Base-by-base conservation (phyloP, 2,888 invertebrate genomes). In the Meiosimyza decipiens region DNA sequence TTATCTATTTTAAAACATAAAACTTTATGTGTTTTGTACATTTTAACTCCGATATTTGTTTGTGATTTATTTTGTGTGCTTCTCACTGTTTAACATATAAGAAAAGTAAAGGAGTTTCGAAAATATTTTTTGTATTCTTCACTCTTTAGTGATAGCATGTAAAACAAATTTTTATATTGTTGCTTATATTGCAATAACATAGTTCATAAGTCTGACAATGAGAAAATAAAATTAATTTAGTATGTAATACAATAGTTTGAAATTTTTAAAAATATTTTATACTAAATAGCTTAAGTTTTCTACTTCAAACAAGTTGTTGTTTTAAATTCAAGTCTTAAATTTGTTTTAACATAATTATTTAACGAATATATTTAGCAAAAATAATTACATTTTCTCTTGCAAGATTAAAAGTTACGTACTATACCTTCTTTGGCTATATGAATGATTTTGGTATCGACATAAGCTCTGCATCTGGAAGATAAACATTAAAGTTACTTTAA, bases 11-110 rank as follows among this genome's bases (percentile, higher is more conserved):
- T 28, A 9, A 7, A 40, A 40, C 3, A 40, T 9, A 40, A 40
- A 40, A 7, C 6, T 9, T 6, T 40, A 2, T 40, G 4, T 40
- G 40, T 40, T 40, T 40, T 40, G 9, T 6, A 40, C 40, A 6
- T 16, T 16, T 50, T 64, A 64, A 51, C 63, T 64, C 51, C 22
- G 64, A 40, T 64, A 51, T 64, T 64, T 64, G n/a, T 64, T 64
- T 64, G 64, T 64, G 64, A 64, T 64, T 51, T 15, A 62, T 62
- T 62, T 22, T 16, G 22, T 51, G 64, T 64, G 64, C 64, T 64
- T 64, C 47, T 64, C 15, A n/a, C 40, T n/a, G 9, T 62, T 62
- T 62, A 7, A 62, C 28, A 33, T 15, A 28, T 33, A 62, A 62
- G 40, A 62, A 62, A 62, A 3, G 40, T 2, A 47, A 16, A 16